These are phyloP conservation scores for Escarpia spicata DNA, from an alignment of 2,888 invertebrate genomes.

Conservation along the genomic window DNA sequence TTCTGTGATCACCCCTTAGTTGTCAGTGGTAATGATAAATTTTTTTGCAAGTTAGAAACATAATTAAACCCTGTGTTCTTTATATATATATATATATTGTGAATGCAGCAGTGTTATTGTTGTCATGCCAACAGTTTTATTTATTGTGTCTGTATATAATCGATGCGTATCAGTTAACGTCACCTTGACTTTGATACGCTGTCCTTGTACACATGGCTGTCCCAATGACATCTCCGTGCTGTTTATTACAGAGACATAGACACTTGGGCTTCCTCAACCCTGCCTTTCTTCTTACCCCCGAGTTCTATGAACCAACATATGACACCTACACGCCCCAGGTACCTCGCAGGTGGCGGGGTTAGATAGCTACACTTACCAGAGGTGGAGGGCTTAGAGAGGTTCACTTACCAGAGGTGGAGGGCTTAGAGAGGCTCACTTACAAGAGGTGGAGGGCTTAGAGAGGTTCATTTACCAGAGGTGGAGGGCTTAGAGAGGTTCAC, in stretches of 20 bases:
- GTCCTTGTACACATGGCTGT: not conserved
- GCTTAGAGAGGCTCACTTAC: not conserved
- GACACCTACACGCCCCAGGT: not conserved
- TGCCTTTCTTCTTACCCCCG: not conserved
- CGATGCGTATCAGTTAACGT: not conserved
- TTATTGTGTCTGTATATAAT: not conserved
- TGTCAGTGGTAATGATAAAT: not conserved
- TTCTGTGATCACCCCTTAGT: not conserved
- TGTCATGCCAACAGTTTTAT: not conserved
- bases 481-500: not conserved
- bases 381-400: not conserved
- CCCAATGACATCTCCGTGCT: not conserved
- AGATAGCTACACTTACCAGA: not conserved
- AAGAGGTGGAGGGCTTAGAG: not conserved
- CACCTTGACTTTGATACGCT: not conserved
- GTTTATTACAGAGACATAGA: slow-evolving; percentile 3
- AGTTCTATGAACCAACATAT: not conserved
- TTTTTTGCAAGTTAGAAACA: not conserved
- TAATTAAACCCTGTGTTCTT: not conserved
- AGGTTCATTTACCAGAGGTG: not conserved
- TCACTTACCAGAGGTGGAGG: not conserved
- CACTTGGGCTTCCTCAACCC: slow-evolving; percentile 13
- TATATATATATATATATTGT: not conserved
- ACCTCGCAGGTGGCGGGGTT: not conserved
- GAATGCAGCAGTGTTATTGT: not conserved